Base-by-base conservation (phyloP, 2,113 vertebrate genomes). In the Myotis lucifugus region DNA sequence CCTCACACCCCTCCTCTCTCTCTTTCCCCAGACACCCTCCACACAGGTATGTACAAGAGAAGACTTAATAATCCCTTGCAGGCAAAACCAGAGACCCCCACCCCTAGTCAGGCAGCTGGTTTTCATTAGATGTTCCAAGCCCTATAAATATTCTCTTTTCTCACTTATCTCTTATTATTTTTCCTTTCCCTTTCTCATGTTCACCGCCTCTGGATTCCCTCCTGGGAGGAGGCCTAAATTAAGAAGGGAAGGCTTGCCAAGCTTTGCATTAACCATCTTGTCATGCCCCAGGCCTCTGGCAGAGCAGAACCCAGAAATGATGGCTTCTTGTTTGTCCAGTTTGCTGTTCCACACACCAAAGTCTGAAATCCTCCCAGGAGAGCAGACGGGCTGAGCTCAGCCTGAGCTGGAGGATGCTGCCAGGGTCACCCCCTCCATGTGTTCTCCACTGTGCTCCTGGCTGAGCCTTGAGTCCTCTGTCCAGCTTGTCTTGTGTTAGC, bases 121-220 rank as follows among this genome's bases (percentile, higher is more conserved):
- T 97, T 92, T 92, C 92, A 97, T 97, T 97, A 97, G 92, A 95
- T 95, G 92, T 96, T 95, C 96, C 92, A 92, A 88, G 54, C 34
- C 88, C 88, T 90, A 95, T 95, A 97, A 97, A 97, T 97, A 97
- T 91, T 97, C 97, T 85, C 81, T 95, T 96, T 95, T 96, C 95
- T 97, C 95, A 96, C 95, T 97, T 97, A 96, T 97, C 97, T 97
- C 93, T 97, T 97, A 94, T 67, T 95, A 95, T 96, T 97, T 97
- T 97, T 96, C 93, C 95, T 96, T 96, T 96, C 90, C 88, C 90
- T 97, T 97, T 97, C 95, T 96, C 96, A 37, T 91, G 50, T 96
- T 97, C 87, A n/a, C 86, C 7, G 52, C 78, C 95, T 90, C 88
- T 93, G 61, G 72, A 85, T 40, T 91, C 78, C 88, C 95, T 93